Evolutionary conservation across 2,888 invertebrate genomes (phyloP).

Genomic region (Zelleria hepariella): DNA sequence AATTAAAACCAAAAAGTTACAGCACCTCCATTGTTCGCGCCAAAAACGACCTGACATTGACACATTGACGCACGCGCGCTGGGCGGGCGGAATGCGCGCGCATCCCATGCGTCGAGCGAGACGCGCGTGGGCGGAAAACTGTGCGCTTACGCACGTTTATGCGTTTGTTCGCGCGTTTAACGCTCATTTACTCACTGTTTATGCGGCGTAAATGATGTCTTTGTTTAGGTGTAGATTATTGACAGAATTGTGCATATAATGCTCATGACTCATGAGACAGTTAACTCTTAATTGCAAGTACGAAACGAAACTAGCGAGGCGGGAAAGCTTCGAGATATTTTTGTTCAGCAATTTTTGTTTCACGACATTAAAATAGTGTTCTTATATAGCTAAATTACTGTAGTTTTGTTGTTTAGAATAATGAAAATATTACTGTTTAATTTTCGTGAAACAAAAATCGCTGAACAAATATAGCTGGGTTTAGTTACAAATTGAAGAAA

Average conservation of each 20-base stretch:
- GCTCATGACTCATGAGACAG: no score
- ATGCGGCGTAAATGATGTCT: neutral
- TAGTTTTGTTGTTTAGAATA: no score
- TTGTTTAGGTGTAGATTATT: neutral
- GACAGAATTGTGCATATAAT: neutral
- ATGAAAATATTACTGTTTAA: no score
- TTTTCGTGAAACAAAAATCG: no score
- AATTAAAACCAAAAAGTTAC: neutral
- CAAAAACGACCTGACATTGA: neutral
- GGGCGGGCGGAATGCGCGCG: conserved; percentile 5
- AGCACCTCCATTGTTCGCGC: neutral
- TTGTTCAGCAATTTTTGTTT: no score
- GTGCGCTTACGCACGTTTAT: neutral
- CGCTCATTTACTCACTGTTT: neutral
- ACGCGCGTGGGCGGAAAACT: neutral
- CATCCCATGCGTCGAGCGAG: neutral
- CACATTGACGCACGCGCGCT: neutral
- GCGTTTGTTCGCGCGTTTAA: neutral
- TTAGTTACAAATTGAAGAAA: no score
- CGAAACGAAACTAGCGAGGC: no score
- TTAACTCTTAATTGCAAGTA: no score
- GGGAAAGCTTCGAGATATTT: no score
- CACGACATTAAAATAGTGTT: no score
- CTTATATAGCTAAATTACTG: no score
- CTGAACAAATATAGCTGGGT: no score